Percentiles rank a stretch among this genome's conserved stretches.
Conservation (phyloP, 2,797 vertebrate species). For the Enteromius argenteus region DNA sequence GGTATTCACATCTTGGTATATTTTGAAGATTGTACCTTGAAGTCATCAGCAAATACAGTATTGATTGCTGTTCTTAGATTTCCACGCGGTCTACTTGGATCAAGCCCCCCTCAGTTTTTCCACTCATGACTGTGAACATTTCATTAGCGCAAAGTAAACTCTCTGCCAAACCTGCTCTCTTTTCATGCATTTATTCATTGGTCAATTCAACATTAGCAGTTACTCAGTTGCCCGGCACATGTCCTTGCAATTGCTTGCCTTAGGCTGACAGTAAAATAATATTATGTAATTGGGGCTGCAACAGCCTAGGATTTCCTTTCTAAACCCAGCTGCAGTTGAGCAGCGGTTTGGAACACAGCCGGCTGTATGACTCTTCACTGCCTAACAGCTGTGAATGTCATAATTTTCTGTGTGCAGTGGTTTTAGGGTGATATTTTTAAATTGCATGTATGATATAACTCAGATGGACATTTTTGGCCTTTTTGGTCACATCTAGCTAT, state of each 20-base stretch:
- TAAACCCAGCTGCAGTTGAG: not conserved
- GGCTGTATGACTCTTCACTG: not conserved
- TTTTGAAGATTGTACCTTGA: not conserved
- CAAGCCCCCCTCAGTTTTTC: slow-evolving; percentile 10
- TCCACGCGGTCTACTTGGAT: not conserved
- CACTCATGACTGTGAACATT: slow-evolving; percentile 46
- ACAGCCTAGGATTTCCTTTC: slow-evolving; percentile 17
- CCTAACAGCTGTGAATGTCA: not conserved
- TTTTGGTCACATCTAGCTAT: not conserved
- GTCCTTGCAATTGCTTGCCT: slow-evolving; percentile 21
- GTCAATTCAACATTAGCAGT: slow-evolving; percentile 32
- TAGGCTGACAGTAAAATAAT: slow-evolving; percentile 15
- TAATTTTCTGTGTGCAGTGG: not conserved
- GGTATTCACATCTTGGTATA: not conserved
- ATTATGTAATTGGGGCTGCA: slow-evolving; percentile 34
- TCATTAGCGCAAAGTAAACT: slow-evolving; percentile 35
- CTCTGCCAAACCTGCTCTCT: slow-evolving; percentile 8
- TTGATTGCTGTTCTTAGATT: slow-evolving; percentile 6
- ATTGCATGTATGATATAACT: not conserved
- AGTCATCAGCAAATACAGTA: not conserved
- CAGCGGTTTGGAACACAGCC: slow-evolving; percentile 4
- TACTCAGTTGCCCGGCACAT: slow-evolving; percentile 19
- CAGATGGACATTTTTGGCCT: not conserved
- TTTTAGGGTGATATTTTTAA: not conserved
- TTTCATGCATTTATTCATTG: slow-evolving; percentile 24